Base-by-base conservation (phyloP, 2,888 invertebrate species). In the Cephus nigrinus region DNA sequence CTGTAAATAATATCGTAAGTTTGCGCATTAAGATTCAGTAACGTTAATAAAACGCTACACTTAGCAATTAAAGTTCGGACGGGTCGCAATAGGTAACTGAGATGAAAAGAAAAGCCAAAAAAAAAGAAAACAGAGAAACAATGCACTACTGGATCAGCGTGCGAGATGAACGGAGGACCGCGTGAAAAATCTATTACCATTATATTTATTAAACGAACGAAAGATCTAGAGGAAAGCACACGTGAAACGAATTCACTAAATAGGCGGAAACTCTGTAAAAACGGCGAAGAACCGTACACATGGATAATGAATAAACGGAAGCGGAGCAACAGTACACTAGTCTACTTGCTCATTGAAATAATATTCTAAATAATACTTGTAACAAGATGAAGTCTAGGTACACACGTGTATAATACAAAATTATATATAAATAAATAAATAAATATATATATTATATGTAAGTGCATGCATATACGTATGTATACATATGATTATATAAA, bases 301-400 rank as follows among this genome's bases (percentile, higher is more conserved):
- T 15, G 30, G 12, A 30, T 71, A 71, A 31, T 31, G 33, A 9
- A 71, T 33, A 32, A 71, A 71, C 71, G 71, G 31, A 75, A 78
- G 72, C 33, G 75, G 78, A 72, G 78, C 78, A 78, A 78, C 40
- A 73, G 80, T 84, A 84, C 84, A 82, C 84, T 83, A 85, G 84
- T 86, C 86, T 35, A 87, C 84, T 87, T 87, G 88, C 87, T 87
- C 88, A 87, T 87, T 87, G 84, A 87, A 88, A 88, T 86, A 88
- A 88, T 88, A 88, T 88, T 88, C 88, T 88, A 88, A 88, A 88
- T 87, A 84, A 87, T 84, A 85, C 83, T 87, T 83, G 82, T 85
- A 85, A 83, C 68, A 36, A 80, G 55, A 31, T 82, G 79, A 85
- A 82, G 79, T 86, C 82, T 84, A 86, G 82, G 82, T 82, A 82